Base-by-base conservation (phyloP, 2,888 invertebrate genomes). In the Podotricha telesiphe region DNA sequence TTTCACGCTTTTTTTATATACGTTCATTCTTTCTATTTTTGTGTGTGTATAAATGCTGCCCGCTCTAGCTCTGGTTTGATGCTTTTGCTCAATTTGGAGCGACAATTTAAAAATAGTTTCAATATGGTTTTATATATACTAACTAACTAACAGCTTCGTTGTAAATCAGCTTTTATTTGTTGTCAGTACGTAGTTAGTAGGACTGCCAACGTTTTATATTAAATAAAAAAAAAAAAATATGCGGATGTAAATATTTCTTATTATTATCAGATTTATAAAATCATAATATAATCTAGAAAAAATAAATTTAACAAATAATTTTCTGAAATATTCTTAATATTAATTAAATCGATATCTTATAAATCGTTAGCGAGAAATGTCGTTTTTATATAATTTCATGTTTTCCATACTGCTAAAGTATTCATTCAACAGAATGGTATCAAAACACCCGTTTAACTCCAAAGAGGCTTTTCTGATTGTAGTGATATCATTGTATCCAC, bases 401-500 rank as follows among this genome's bases (percentile, higher is more conserved):
- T 28, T 28, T 28, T 28, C 28, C 28, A 4, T 28, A 28, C 6
- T 28, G 6, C 6, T 28, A 28, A 28, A 28, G 28, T 28, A n/a
- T n/a, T n/a, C n/a, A n/a, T n/a, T n/a, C 6, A 28, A 28, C 28
- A 28, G 28, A 28, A 15, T 42, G 40, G 48, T 66, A 51, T 64
- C 59, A 47, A 64, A 71, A 55, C 40, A 45, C 77, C 77, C 70
- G 76, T 70, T n/a, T n/a, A n/a, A n/a, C n/a, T n/a, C 73, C 71
- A 51, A 55, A 28, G 34, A 48, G 40, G 48, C 40, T 48, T 48
- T 78, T 78, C 79, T 75, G 68, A 75, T 67, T 56, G 73, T 34
- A 37, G 56, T 71, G 86, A 86, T 86, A 86, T 80, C 85, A 87
- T 86, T 87, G 85, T 86, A 77, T 72, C 64, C 50, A 59, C 65